These are phyloP conservation scores for Pocillopora damicornis DNA, from an alignment of 64 coral and sea anemone species.

Conservation along the genomic window DNA sequence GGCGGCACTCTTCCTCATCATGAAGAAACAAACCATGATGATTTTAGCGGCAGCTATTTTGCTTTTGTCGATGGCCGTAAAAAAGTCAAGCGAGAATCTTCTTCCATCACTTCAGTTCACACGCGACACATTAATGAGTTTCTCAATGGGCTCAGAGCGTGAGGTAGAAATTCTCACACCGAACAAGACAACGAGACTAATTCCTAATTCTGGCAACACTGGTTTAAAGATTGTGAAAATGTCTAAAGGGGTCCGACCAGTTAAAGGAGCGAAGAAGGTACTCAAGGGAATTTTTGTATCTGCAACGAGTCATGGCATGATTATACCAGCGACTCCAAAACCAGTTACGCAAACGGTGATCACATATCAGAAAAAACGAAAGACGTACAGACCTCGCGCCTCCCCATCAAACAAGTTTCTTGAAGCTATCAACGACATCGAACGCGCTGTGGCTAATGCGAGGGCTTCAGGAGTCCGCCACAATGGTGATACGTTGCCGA, in stretches of 20 bases:
- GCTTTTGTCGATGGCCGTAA: not conserved
- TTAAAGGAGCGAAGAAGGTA: not conserved
- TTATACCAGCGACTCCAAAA: not conserved
- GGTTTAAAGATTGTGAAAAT: too few relatives aligned
- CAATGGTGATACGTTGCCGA: not conserved
- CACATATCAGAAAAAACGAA: conserved; percentile 45
- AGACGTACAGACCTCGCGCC: conserved; percentile 42
- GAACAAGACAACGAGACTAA: not conserved
- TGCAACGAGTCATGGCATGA: too few relatives aligned
- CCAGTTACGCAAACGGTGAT: conserved; percentile 20
- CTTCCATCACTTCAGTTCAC: conserved; percentile 38
- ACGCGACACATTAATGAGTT: conserved; percentile 53
- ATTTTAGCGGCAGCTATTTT: not conserved
- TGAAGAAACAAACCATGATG: not conserved
- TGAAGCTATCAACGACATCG: conserved; percentile 62
- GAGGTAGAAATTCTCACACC: conserved; percentile 51
- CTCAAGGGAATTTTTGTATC: too few relatives aligned
- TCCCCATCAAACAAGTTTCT: conserved; percentile 71
- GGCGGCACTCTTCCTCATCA: not conserved
- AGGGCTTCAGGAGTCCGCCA: conserved; percentile 10
- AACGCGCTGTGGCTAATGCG: conserved; percentile 56
- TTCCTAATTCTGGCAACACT: not conserved
- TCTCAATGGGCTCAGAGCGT: conserved; percentile 41
- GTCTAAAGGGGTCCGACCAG: not conserved
- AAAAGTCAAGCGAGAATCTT: not conserved